These are phyloP conservation scores for Pipistrellus pipistrellus DNA, from an alignment of 2,797 vertebrate genomes.

Conservation along the genomic window DNA sequence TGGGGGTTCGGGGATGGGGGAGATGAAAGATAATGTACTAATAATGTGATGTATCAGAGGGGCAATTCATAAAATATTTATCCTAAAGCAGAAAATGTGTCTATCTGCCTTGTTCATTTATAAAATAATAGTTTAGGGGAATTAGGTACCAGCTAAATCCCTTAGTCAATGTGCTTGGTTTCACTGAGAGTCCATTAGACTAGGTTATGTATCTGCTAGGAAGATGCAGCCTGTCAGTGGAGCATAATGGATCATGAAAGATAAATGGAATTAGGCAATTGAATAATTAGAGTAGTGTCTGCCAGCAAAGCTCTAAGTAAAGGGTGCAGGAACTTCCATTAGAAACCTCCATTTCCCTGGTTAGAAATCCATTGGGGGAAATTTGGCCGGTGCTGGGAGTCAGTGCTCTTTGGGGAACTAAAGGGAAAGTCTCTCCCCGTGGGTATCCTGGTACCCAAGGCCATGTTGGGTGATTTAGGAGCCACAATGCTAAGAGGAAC, in stretches of 20 bases:
- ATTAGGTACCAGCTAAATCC: slow-evolving; percentile 66
- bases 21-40: slow-evolving; percentile 66
- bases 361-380: slow-evolving; percentile 44
- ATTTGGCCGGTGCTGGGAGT: slow-evolving; percentile 47
- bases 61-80: slow-evolving; percentile 79
- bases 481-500: background rate
- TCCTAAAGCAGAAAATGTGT: slow-evolving; percentile 76
- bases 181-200: slow-evolving; percentile 80
- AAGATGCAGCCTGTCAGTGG: slow-evolving; percentile 45
- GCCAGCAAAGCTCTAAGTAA: slow-evolving; percentile 71
- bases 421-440: background rate
- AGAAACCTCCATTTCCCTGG: slow-evolving; percentile 69
- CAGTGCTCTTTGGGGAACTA: background rate
- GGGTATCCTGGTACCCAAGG: background rate
- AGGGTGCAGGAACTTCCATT: slow-evolving; percentile 78
- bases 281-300: slow-evolving; percentile 66
- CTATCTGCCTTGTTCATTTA: slow-evolving; percentile 80
- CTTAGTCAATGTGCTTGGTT: slow-evolving; percentile 62
- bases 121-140: slow-evolving; percentile 80
- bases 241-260: slow-evolving; percentile 78
- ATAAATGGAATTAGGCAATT: slow-evolving; percentile 81
- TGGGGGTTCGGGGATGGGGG: background rate
- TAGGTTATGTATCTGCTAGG: slow-evolving; percentile 62
- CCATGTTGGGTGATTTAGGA: background rate
- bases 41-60: slow-evolving; percentile 64